These are phyloP conservation scores for Cyrtorhinus lividipennis DNA, from an alignment of 1,140 invertebrate species.

Conservation along the genomic window DNA sequence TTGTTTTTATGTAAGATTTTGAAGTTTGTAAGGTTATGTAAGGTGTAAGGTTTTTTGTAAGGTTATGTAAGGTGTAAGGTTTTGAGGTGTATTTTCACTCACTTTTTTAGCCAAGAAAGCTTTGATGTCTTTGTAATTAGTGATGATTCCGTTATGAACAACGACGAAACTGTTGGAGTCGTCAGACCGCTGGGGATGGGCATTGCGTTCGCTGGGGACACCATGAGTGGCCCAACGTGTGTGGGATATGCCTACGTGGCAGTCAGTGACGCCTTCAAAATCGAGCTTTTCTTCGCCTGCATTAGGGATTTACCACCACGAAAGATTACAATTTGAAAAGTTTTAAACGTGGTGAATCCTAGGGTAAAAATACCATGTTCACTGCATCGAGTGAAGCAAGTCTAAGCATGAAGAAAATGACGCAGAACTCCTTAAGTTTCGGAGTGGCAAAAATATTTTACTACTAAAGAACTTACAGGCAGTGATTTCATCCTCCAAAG, in stretches of 20 bases:
- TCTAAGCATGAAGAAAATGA: too few species aligned
- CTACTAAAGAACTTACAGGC: slow-evolving; percentile 37
- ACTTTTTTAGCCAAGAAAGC: slow-evolving; percentile 73
- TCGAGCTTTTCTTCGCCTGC: slow-evolving; percentile 37
- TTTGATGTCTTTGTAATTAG: slow-evolving; percentile 99
- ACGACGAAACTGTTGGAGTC: slow-evolving; percentile 83
- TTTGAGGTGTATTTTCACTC: too few species aligned
- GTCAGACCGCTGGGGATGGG: slow-evolving; percentile 94
- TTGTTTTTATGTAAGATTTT: too few species aligned
- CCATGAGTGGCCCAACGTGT: slow-evolving; percentile 99
- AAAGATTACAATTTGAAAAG: slow-evolving; percentile 7
- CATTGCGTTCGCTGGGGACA: slow-evolving; percentile 79
- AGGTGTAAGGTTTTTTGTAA: too few species aligned
- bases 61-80: too few species aligned
- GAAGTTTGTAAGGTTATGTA: too few species aligned
- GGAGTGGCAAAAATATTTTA: too few species aligned
- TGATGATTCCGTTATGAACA: slow-evolving; percentile 98
- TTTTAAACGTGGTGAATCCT: neutral
- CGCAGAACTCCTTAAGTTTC: too few species aligned
- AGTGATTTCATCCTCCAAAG: slow-evolving; percentile 76
- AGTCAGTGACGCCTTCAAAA: slow-evolving; percentile 50
- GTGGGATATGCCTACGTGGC: slow-evolving; percentile 94
- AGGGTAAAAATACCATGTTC: too few species aligned
- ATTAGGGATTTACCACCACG: neutral
- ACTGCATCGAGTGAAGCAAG: neutral